Conservation (phyloP, 37 sponge, comb jelly and placozoan genomes). For the Agelas oroides region DNA sequence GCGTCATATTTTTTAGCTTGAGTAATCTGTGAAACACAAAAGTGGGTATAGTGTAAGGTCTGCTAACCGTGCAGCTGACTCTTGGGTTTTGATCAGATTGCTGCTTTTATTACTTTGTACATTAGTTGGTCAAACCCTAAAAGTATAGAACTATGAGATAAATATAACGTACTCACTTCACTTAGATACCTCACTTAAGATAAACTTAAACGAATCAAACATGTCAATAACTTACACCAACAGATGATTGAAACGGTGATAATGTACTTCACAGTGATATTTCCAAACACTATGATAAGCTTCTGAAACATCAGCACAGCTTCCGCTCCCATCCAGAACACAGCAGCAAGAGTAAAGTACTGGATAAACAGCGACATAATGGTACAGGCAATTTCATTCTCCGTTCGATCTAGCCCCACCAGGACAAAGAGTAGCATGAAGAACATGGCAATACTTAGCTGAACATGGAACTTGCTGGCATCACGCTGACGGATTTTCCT, state of each 20-base stretch:
- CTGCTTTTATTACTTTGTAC: too few species aligned
- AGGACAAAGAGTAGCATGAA: constrained; percentile 39
- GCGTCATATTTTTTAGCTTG: too few species aligned
- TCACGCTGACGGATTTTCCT: constrained; percentile 52
- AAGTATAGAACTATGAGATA: too few species aligned
- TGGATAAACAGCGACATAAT: constrained; percentile 41
- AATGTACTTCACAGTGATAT: neutral
- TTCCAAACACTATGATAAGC: constrained; percentile 61
- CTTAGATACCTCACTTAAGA: too few species aligned
- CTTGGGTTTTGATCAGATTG: too few species aligned
- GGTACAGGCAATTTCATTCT: constrained; percentile 39
- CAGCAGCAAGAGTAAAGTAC: constrained; percentile 51
- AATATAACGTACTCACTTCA: too few species aligned
- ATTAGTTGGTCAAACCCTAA: too few species aligned
- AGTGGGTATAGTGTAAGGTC: too few species aligned
- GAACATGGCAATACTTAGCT: constrained; percentile 58
- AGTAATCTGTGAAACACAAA: too few species aligned
- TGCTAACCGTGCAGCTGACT: too few species aligned
- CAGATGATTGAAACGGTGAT: constrained; percentile 44
- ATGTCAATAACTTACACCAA: constrained; percentile 62
- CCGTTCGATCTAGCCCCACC: constrained; percentile 54
- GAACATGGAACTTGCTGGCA: constrained; percentile 58
- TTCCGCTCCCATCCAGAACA: constrained; percentile 71
- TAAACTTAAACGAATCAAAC: too few species aligned
- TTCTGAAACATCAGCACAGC: constrained; percentile 60